Conservation (phyloP, 2,113 vertebrate genomes). For the Scatophagus argus region DNA sequence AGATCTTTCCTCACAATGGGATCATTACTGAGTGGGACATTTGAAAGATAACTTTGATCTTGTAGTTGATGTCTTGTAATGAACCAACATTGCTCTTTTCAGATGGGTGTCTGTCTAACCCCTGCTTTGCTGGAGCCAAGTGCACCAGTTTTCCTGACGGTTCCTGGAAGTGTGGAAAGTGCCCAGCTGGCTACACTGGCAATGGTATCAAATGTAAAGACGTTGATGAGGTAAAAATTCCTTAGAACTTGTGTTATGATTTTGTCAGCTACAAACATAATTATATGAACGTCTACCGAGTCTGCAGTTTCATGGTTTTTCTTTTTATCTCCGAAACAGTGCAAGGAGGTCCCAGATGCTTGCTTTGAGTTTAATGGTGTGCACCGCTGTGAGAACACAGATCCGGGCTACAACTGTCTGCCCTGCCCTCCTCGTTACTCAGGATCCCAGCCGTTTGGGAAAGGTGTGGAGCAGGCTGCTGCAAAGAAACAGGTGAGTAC, state of each 20-base stretch:
- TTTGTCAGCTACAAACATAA: background rate
- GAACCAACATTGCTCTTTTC: conserved; percentile 48
- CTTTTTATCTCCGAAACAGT: conserved; percentile 80
- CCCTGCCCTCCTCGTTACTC: conserved; percentile 94
- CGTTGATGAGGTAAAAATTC: conserved; percentile 90
- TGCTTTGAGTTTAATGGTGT: conserved; percentile 94
- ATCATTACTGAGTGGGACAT: background rate
- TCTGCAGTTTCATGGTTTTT: conserved; percentile 4
- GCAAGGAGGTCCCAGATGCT: conserved; percentile 92
- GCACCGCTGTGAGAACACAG: conserved; percentile 95
- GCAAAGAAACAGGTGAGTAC: conserved; percentile 92
- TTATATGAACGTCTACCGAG: background rate
- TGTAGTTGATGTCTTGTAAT: conserved; percentile 7
- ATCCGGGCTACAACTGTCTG: conserved; percentile 96
- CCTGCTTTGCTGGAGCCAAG: conserved; percentile 92
- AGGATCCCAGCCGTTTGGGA: conserved; percentile 93
- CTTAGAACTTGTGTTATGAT: background rate
- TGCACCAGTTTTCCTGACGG: conserved; percentile 95
- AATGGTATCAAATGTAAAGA: conserved; percentile 94
- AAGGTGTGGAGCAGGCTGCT: conserved; percentile 89
- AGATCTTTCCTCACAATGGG: background rate
- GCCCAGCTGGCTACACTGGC: conserved; percentile 92
- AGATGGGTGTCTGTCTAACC: conserved; percentile 98
- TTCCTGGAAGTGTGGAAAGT: conserved; percentile 96
- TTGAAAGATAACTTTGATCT: background rate